A percentile compares a stretch with the other conserved stretches of the same genome.
Evolutionary conservation across 2,113 vertebrate genomes (phyloP).

Genomic region (Deroptyus accipitrinus): DNA sequence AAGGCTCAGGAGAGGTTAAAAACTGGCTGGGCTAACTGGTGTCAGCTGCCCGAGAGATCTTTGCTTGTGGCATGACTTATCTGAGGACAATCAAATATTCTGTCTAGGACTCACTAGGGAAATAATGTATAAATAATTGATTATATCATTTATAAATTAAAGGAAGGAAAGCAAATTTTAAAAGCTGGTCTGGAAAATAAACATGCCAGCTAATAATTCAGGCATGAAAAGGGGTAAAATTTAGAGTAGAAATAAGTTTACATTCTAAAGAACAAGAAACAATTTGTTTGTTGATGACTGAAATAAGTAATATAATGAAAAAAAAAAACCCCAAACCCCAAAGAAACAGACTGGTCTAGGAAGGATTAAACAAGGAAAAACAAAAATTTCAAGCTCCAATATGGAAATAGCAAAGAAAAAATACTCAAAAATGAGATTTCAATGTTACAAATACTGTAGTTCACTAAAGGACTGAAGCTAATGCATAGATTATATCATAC

Average conservation of each 20-base stretch:
- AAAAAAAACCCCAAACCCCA: rapidly evolving
- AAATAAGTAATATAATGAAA: not conserved
- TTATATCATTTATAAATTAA: constrained; percentile 73
- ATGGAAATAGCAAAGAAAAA: not conserved
- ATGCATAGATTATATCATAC: not conserved
- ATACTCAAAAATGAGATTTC: not conserved
- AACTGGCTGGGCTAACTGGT: constrained; percentile 21
- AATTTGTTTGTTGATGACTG: not conserved
- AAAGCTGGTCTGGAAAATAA: constrained; percentile 63
- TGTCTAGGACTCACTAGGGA: constrained; percentile 61
- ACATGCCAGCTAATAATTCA: constrained; percentile 54
- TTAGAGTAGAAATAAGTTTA: not conserved
- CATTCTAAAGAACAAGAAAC: constrained; percentile 10
- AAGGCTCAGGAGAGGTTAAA: constrained; percentile 22
- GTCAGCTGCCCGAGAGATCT: constrained; percentile 44
- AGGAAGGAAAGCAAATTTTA: constrained; percentile 64
- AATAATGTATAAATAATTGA: constrained; percentile 70
- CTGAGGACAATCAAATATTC: constrained; percentile 58
- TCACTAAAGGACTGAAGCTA: not conserved
- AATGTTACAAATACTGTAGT: not conserved
- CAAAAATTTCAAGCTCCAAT: not conserved
- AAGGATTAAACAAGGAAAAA: not conserved
- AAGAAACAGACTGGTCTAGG: not conserved
- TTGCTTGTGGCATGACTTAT: constrained; percentile 39
- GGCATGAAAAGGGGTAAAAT: not conserved